Evolutionary conservation across 2,888 invertebrate genomes (phyloP).

Genomic region (Dusona sp.): DNA sequence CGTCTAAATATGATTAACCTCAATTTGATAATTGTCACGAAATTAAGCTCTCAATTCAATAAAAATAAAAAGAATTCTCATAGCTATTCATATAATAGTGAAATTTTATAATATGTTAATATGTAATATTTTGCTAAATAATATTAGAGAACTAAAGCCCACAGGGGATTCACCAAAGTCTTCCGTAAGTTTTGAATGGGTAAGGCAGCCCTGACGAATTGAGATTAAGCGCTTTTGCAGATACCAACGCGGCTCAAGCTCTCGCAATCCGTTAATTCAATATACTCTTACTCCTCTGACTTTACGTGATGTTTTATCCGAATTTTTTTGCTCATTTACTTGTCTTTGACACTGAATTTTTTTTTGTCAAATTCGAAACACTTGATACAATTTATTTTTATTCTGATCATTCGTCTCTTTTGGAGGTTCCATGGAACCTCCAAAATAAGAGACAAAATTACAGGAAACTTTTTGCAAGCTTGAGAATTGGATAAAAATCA

Average conservation of each 20-base stretch:
- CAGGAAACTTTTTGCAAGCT: background rate
- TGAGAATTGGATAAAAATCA: too few relatives aligned
- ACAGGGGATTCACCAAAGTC: slow-evolving; percentile 71
- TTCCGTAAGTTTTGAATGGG: slow-evolving; percentile 70
- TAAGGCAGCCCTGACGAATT: slow-evolving; percentile 47
- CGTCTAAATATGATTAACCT: too few relatives aligned
- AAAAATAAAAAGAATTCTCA: background rate
- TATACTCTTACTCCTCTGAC: slow-evolving; percentile 17
- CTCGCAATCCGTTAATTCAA: slow-evolving; percentile 51
- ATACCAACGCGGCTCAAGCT: slow-evolving; percentile 41
- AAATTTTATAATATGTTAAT: slow-evolving; percentile 62
- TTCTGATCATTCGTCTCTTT: background rate
- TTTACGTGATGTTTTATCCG: slow-evolving; percentile 25
- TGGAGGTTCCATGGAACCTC: background rate
- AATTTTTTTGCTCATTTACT: slow-evolving; percentile 8
- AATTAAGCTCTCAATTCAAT: background rate
- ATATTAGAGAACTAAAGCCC: slow-evolving; percentile 69
- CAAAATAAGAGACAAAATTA: background rate
- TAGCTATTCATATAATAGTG: background rate
- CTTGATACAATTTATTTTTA: background rate
- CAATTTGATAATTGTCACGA: background rate
- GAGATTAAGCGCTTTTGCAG: slow-evolving; percentile 56
- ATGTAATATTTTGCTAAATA: slow-evolving; percentile 75
- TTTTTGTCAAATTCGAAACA: background rate
- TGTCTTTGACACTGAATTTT: background rate